Base-by-base conservation (phyloP, 2,797 vertebrate species). In the Manis javanica region DNA sequence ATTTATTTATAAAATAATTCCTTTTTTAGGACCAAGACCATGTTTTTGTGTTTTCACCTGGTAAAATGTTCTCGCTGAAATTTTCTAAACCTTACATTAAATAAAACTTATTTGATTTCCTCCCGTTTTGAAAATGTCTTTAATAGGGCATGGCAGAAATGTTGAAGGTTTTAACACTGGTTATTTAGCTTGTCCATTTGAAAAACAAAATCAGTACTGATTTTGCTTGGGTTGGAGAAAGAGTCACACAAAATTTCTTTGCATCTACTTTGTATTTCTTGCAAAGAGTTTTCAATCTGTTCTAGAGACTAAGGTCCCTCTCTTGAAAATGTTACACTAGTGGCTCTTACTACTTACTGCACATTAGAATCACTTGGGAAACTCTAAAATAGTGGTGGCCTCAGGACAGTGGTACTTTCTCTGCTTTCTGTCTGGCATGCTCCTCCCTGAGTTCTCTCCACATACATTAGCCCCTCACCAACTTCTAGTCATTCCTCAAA, bases 61-160 rank as follows among this genome's bases (percentile, higher is more conserved):
- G n/a, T 59, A 85, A 78, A 46, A 57, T 93, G 26, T 4, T 59
- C 59, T 21, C 16, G 23, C 9, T 81, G n/a, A 75, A 23, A 4
- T 96, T 89, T 93, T 77, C 84, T 85, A 89, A 93, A 91, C 23
- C 9, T 86, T 66, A 42, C 9, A 3, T 90, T 93, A 91, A 85
- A 91, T 91, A 55, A 64, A 91, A 2, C 31, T 34, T 34, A 89
- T 37, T 93, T 91, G 3, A 59, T 77, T n/a, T 66, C 19, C 16
- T 29, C 46, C 16, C 26, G 51, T 51, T 86, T 94, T 71, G 75
- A 94, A 93, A 93, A 94, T 57, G 7, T 66, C 24, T 89, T 84
- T 23, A 69, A 7, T 37, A 29, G 4, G 15, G 23, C 7, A 26
- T 23, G 34, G 18, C 14, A 87, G 34, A 83, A 72, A n/a, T 24